phyloP scores from a whole-genome alignment of 53 echinoderm and acorn worm species.

The Patiria pectinifera region DNA sequence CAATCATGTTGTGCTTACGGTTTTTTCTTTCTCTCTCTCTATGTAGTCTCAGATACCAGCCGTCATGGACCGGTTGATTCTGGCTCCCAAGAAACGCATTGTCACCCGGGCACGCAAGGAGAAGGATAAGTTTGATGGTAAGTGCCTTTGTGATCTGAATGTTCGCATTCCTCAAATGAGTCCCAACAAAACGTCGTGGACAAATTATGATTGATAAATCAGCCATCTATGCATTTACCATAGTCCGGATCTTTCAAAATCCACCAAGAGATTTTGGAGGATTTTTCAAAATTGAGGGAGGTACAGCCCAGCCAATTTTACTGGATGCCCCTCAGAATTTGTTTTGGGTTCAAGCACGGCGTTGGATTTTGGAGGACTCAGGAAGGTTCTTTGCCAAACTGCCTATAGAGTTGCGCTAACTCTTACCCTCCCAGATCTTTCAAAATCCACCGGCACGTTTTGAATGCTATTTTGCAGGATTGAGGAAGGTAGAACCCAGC shows the following conservation, averaged over 20 bases:
- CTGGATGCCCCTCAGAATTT: background rate
- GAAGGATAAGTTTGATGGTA: constrained; percentile 85
- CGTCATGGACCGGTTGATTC: constrained; percentile 71
- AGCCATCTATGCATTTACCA: too few relatives aligned
- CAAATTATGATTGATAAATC: too few relatives aligned
- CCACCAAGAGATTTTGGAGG: background rate
- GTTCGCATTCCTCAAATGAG: background rate
- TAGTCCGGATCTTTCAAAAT: too few relatives aligned
- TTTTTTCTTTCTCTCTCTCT: background rate
- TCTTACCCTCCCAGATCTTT: too few relatives aligned
- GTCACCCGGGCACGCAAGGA: constrained; percentile 91
- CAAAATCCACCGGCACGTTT: too few relatives aligned
- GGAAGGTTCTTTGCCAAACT: too few relatives aligned
- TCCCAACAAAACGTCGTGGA: too few relatives aligned
- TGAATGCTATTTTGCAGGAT: too few relatives aligned
- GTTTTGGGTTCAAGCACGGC: too few relatives aligned
- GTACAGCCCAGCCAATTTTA: background rate
- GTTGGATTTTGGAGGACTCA: too few relatives aligned
- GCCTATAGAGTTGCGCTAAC: too few relatives aligned
- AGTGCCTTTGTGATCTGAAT: background rate
- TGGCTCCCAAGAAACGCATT: constrained; percentile 89
- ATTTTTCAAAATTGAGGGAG: background rate
- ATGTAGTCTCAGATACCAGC: constrained; percentile 63
- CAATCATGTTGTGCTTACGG: background rate
- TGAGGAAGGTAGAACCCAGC: too few relatives aligned